Evolutionary conservation across 2,797 vertebrate genomes (phyloP), one percentile per base, ranked within the genome.

Genomic region (Acrossocheilus fasciatus): DNA sequence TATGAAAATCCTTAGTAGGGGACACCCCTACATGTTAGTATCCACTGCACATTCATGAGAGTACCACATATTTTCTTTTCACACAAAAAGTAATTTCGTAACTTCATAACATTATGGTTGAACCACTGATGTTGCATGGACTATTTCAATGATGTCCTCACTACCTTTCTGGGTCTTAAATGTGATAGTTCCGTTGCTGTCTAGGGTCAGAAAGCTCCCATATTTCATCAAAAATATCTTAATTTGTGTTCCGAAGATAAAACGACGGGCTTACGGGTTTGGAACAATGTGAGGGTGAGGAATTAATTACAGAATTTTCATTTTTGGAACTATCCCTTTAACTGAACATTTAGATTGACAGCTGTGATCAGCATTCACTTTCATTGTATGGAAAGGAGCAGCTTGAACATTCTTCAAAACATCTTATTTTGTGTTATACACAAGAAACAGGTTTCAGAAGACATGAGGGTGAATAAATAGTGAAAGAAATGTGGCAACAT

Each of bases 401-500:
- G 26, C 70, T 36, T 83, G 20, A 23, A 83, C 41, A 75, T 75
- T 75, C 3, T 75, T 64, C 17, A 47, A 83, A 62, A 73, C 18
- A 45, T 20, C 30, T 83, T 2, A 0, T 34, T 75, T 64, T 75
- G n/a, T 75, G 70, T 47, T 62, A 1, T 18, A 30, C 1, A 2
- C 23, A 36, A 17, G 30, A 64, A 1, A 34, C 7, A 45, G 36
- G 7, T 43, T 82, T 54, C 17, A 70, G 34, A 59, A 64, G 82
- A 62, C 54, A 64, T 17, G 2, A 64, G 14, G 20, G 18, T 64
- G 11, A 34, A 23, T 64, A 75, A 17, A 75, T 6, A 18, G 4
- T 10, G n/a, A 83, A 78, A 26, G 43, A 26, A 75, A 1, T 1
- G 54, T 82, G 2, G 47, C 88, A 85, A 84, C 83, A 91, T 74